Conservation (phyloP, 2,888 invertebrate species). For the Clitarchus hookeri region DNA sequence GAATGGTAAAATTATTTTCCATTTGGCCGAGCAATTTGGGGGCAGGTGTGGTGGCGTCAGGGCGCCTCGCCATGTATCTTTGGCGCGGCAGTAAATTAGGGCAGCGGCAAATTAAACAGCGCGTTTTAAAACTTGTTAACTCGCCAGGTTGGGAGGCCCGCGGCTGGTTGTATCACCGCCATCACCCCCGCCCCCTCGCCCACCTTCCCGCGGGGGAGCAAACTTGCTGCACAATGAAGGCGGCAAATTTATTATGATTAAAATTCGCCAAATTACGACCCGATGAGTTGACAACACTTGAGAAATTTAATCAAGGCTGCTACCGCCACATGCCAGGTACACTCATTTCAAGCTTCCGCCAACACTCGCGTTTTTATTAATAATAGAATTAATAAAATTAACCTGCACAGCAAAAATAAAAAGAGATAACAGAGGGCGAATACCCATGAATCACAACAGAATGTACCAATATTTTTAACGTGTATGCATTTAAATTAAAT, state of each 20-base stretch:
- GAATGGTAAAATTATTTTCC: not conserved
- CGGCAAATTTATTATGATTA: constrained; percentile 25
- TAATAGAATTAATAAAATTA: not conserved
- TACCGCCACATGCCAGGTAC: not conserved
- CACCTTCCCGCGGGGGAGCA: not conserved
- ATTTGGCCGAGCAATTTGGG: not conserved
- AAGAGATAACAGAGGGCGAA: not conserved
- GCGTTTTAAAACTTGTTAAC: constrained; percentile 5
- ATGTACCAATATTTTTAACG: too few species aligned
- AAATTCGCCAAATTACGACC: constrained; percentile 24
- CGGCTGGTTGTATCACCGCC: not conserved
- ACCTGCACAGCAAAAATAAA: not conserved
- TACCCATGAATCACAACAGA: too few species aligned
- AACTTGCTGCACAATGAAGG: too few species aligned
- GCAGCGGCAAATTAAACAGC: constrained; percentile 8
- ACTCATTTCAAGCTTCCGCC: not conserved
- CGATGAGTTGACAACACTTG: constrained; percentile 20
- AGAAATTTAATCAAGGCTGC: constrained; percentile 21
- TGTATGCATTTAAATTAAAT: too few species aligned
- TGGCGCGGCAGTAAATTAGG: not conserved
- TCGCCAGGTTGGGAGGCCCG: not conserved
- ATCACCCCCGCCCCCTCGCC: too few species aligned
- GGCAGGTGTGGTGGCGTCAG: not conserved
- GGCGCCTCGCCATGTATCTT: not conserved
- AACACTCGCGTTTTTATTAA: not conserved